phyloP scores from a whole-genome alignment of 2,113 vertebrate species.

The Lasiurus cinereus region DNA sequence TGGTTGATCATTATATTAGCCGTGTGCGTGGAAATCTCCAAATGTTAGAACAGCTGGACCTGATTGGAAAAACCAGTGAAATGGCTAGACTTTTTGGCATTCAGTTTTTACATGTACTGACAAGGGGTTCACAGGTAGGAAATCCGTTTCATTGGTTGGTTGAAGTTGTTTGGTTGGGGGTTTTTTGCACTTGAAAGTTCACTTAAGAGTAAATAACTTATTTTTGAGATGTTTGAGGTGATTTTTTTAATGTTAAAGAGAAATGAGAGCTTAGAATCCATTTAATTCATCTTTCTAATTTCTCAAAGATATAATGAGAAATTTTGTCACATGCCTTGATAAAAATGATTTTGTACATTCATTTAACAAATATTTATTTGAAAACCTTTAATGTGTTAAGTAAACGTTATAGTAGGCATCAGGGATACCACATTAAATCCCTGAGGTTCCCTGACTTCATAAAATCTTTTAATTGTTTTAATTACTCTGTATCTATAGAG shows the following conservation, averaged over 20 bases:
- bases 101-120: conserved; percentile 98
- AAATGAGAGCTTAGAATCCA: neutral
- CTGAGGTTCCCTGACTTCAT: conserved; percentile 10
- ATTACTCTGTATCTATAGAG: neutral
- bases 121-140: conserved; percentile 95
- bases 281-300: conserved; percentile 36
- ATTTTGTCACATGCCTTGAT: conserved; percentile 26
- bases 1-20: conserved; percentile 96
- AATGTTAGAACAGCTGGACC: conserved; percentile 94
- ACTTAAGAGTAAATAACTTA: neutral
- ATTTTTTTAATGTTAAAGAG: conserved; percentile 51
- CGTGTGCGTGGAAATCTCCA: conserved; percentile 93
- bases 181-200: conserved; percentile 54
- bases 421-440: conserved; percentile 5
- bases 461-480: conserved; percentile 45
- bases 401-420: conserved; percentile 7
- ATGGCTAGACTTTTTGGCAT: conserved; percentile 98
- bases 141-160: neutral
- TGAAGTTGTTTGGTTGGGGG: neutral
- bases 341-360: conserved; percentile 41
- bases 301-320: conserved; percentile 10
- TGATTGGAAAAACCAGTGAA: conserved; percentile 98
- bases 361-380: conserved; percentile 45
- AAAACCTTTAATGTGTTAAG: conserved; percentile 28
- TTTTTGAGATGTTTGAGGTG: conserved; percentile 41